Percentiles rank a stretch among this genome's conserved stretches.
phyloP scores from a whole-genome alignment of 2,888 invertebrate species.

The Ditula angustiorana region DNA sequence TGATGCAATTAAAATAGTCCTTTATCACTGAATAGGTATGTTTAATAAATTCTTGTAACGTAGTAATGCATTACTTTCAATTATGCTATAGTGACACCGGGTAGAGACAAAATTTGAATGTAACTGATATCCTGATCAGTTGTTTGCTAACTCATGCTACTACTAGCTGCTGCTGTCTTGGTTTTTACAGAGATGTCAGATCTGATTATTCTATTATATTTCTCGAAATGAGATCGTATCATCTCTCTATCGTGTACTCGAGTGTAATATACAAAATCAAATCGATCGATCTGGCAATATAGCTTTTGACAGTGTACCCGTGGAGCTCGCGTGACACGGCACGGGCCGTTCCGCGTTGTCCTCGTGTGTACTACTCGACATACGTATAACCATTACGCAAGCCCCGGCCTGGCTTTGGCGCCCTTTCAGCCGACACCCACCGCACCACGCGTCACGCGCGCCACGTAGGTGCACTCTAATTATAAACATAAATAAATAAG shows the following conservation, averaged over 20 bases:
- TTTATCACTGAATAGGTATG: background rate
- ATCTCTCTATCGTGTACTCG: constrained; percentile 16
- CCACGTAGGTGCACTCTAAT: constrained; percentile 44
- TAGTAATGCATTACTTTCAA: background rate
- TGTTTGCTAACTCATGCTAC: background rate
- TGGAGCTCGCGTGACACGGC: constrained; percentile 30
- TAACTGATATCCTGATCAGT: background rate
- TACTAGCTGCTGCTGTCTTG: background rate
- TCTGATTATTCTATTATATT: constrained; percentile 1
- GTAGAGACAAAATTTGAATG: background rate
- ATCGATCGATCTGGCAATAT: constrained; percentile 25
- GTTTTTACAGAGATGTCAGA: constrained; percentile 1
- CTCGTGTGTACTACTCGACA: constrained; percentile 60
- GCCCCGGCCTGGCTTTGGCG: constrained; percentile 59
- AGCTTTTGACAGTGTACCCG: constrained; percentile 23
- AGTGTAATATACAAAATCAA: constrained; percentile 4
- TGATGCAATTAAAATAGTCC: constrained; percentile 6
- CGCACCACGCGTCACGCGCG: constrained; percentile 51
- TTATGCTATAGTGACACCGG: background rate
- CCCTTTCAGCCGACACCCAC: constrained; percentile 63
- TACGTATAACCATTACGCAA: constrained; percentile 53
- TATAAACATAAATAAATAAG: constrained; percentile 36
- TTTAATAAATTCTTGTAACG: background rate
- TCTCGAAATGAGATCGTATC: constrained; percentile 1
- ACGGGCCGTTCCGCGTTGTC: constrained; percentile 60